A percentile compares a stretch with the other conserved stretches of the same genome.
phyloP scores from a whole-genome alignment of 2,888 invertebrate species.

The Eupelmus urozonus region DNA sequence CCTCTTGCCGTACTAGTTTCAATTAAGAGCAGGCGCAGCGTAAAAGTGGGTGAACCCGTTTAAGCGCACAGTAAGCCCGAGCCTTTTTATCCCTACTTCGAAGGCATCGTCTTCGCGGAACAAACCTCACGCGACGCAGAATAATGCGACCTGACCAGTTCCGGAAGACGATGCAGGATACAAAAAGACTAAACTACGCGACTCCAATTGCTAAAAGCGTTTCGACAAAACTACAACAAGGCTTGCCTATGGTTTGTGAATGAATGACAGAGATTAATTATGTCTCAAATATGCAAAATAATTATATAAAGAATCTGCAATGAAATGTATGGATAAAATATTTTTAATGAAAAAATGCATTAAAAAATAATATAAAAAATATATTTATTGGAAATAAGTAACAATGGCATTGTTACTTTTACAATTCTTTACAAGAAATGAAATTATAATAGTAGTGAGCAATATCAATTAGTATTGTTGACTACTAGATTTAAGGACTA shows the following conservation, averaged over 20 bases:
- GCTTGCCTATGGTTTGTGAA: too few species aligned
- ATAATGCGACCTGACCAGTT: slow-evolving; percentile 53
- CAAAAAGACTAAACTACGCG: slow-evolving; percentile 37
- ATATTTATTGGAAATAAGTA: too few species aligned
- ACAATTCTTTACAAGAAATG: not conserved
- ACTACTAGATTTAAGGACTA: slow-evolving; percentile 7
- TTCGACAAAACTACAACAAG: slow-evolving; percentile 24
- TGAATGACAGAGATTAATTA: too few species aligned
- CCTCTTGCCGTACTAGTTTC: slow-evolving; percentile 28
- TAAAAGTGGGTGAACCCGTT: slow-evolving; percentile 50
- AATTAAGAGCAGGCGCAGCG: slow-evolving; percentile 16
- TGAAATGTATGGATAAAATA: too few species aligned
- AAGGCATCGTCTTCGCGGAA: slow-evolving; percentile 41
- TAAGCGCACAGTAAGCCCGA: too few species aligned
- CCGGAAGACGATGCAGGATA: slow-evolving; percentile 37
- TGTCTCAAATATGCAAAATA: too few species aligned
- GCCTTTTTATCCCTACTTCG: too few species aligned
- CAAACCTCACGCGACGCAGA: slow-evolving; percentile 9
- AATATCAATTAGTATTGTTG: not conserved
- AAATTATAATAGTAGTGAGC: not conserved
- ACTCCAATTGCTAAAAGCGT: slow-evolving; percentile 34
- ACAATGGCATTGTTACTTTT: not conserved
- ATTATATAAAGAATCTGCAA: too few species aligned
- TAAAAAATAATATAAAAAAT: too few species aligned
- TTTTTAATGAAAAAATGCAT: too few species aligned